A percentile compares a stretch with the other conserved stretches of the same genome.
These are phyloP conservation scores for Saccostrea glomerata DNA, from an alignment of 1,140 invertebrate genomes.

Conservation along the genomic window DNA sequence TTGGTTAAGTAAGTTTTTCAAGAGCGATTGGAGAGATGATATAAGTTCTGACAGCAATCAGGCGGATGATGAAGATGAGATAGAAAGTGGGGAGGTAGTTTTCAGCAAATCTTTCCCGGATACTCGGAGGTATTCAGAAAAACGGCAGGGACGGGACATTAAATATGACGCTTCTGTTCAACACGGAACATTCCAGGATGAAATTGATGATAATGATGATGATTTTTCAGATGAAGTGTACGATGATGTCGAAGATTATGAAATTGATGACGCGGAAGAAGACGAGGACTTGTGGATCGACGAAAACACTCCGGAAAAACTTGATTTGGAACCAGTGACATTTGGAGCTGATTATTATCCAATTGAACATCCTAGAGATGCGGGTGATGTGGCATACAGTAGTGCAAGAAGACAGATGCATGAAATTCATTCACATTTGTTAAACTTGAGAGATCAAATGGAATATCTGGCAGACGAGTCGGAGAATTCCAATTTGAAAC, in stretches of 20 bases:
- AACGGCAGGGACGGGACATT: constrained; percentile 26
- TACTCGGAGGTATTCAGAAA: neutral
- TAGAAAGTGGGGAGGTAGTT: constrained; percentile 21
- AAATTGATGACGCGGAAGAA: neutral
- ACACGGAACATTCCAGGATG: neutral
- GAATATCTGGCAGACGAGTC: constrained; percentile 28
- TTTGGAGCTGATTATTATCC: constrained; percentile 1
- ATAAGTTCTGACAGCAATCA: constrained; percentile 22
- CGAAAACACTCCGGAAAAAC: neutral
- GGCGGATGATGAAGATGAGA: constrained; percentile 27
- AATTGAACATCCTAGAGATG: constrained; percentile 18
- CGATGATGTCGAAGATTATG: constrained; percentile 34
- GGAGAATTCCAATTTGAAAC: constrained; percentile 16
- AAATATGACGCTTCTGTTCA: neutral
- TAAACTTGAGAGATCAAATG: constrained; percentile 40
- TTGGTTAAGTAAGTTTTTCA: no score
- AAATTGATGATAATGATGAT: neutral
- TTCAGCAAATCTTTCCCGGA: constrained; percentile 24
- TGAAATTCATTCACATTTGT: constrained; percentile 35
- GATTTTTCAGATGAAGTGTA: constrained; percentile 5
- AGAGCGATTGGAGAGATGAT: constrained; percentile 1
- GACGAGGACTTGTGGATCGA: neutral
- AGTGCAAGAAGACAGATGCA: constrained; percentile 39
- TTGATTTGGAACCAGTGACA: constrained; percentile 6
- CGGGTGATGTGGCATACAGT: constrained; percentile 18